Evolutionary conservation across 2,888 invertebrate genomes (phyloP), one percentile per base, ranked within the genome.

Genomic region (Lampropteryx suffumata): DNA sequence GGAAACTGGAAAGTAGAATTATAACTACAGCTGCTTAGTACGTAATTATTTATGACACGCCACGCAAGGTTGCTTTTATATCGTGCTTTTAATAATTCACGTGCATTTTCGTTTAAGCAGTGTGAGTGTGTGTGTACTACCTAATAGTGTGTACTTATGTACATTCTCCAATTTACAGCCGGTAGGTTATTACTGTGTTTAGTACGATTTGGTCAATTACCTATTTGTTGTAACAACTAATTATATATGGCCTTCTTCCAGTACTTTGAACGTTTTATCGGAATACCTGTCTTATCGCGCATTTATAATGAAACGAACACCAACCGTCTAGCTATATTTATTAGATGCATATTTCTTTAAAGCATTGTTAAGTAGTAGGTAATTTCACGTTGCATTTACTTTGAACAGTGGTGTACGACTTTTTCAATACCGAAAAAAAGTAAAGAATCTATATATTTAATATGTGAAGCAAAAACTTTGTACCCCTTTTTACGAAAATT

Each of bases 31-130:
- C 41, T 37, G 43, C 37, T 54, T 53, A 56, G 51, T 47, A 32
- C n/a, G 48, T 54, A 50, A 54, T 57, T 52, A 59, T 59, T 54
- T 62, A 59, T 69, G 62, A 67, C 65, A 61, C 55, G 56, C 29
- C 47, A 42, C 37, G 54, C 71, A 71, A 71, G 71, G 70, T 64
- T 65, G 56, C 51, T 13, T 42, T 41, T 42, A 42, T 33, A 42
- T 33, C 33, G 42, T 33, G 42, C 57, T 50, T 47, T 57, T 55
- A 59, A 55, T 62, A 65, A 65, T 42, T 48, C 60, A 61, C 55
- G 58, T 32, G 53, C 55, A 11, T 24, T 55, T 50, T 57, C 53
- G 53, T 55, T 57, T 55, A 44, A 46, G 28, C 46, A 52, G 49
- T 48, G 30, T 53, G 55, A 60, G 59, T 56, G 62, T 50, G n/a